Base-by-base conservation (phyloP, 2,888 invertebrate genomes). In the Sarcophaga carnaria region DNA sequence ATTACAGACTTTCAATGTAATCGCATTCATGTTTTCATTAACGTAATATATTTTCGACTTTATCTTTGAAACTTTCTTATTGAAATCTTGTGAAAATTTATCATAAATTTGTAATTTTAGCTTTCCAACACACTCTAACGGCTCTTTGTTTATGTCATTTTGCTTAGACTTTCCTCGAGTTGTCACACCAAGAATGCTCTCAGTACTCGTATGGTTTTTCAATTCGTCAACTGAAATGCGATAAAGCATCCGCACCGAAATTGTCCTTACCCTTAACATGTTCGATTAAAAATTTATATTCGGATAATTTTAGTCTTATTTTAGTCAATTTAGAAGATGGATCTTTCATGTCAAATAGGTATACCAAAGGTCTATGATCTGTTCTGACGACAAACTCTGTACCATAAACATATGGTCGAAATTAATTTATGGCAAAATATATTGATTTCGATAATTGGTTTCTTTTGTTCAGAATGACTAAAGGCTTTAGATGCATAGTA, bases 1-100 rank as follows among this genome's bases (percentile, higher is more conserved):
- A 67, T 82, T 62, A 10, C 72, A 25, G 49, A 86, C 27, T 47
- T 83, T 17, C 3, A 49, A 3, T 14, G 10, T 1, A 4, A 76
- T 25, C 2, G 25, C 45, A 25, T 20, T 27, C 0, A 64, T 25
- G 6, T 71, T 71, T 0, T 54, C 25, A 27, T 71, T 54, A 6
- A 25, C 11, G 5, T 54, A 71, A 71, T 8, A 54, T 59, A 70
- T 25, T 70, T 54, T 54, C 6, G 54, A 54, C 22, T 70, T 70
- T 49, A 54, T 70, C 11, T 22, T 71, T 8, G 70, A 12, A 27
- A 25, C 8, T n/a, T 71, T 59, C 14, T 14, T 71, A 27, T 54
- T 59, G 25, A 71, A 71, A 5, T 54, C 14, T 3, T 54, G 70
- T 27, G 59, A 10, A 59, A 59, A 25, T 59, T 71, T 59, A 27